Evolutionary conservation across 2,797 vertebrate genomes (phyloP).

Genomic region (Ctenosaura bakeri): DNA sequence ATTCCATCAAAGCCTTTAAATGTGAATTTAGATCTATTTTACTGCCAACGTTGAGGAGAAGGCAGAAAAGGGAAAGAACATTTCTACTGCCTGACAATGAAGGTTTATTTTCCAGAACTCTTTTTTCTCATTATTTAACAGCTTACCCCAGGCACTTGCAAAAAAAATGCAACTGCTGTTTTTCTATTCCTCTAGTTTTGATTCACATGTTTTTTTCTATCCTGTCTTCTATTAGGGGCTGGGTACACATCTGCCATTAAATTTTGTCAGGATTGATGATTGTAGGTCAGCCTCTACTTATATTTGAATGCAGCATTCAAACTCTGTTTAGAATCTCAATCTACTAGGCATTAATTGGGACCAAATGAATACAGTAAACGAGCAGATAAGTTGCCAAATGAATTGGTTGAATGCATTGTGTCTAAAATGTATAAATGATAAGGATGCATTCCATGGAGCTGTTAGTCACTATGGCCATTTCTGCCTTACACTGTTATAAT

Average conservation of each 20-base stretch:
- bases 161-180: constrained; percentile 23
- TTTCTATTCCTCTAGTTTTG: background rate
- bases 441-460: background rate
- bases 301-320: background rate
- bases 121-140: constrained; percentile 8
- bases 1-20: accelerated
- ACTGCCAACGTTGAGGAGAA: accelerated
- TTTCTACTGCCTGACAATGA: background rate
- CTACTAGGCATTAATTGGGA: background rate
- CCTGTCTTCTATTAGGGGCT: accelerated
- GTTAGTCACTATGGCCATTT: background rate
- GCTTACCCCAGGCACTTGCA: background rate
- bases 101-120: background rate
- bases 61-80: constrained; percentile 45
- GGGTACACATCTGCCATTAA: constrained; percentile 11
- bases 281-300: background rate
- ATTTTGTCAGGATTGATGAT: background rate
- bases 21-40: background rate
- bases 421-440: background rate
- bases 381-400: background rate
- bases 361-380: background rate
- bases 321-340: background rate
- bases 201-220: background rate
- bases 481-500: too few relatives aligned
- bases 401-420: background rate